Base-by-base conservation (phyloP, 2,888 invertebrate species). In the Nemoura dubitans region DNA sequence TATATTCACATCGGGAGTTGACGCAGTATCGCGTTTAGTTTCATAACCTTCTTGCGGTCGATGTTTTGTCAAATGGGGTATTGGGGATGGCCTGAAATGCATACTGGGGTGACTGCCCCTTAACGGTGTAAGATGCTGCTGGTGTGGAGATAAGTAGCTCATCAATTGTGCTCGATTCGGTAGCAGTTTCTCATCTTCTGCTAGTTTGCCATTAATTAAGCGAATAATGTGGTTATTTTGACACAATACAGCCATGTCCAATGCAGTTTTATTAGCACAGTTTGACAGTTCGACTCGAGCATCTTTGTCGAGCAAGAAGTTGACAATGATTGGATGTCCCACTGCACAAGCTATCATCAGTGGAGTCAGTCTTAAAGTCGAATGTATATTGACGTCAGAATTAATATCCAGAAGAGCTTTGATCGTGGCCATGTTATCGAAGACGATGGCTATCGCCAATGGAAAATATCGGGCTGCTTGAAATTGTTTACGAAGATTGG, bases 281-380 rank as follows among this genome's bases (percentile, higher is more conserved):
- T 78, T 78, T 27, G 26, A 78, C 0, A 25, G 5, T 6, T 14
- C 10, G 1, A 78, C 14, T 0, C 25, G 0, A 6, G 78, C 78
- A 78, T 28, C 25, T 3, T 78, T 3, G n/a, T 26, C 26, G n/a
- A 78, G 78, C 0, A 78, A 78, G 7, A 25, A 78, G 6, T 78
- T 78, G 10, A 14, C 78, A 26, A 78, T 3, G 2, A 28, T 78
- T 3, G 26, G 28, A 78, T 78, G 5, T 25, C 27, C 78, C 3
- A 27, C 78, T 6, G 28, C 78, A 78, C 27, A 27, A 78, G 78
- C 78, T n/a, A 27, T 26, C 78, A 78, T 78, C 28, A 78, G n/a
- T 27, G 78, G 78, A 26, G 78, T 78, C 0, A 78, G 26, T 10
- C 78, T 25, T 14, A 78, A 78, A 21, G 78, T 1, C 27, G 78